Evolutionary conservation across 2,797 vertebrate species (phyloP), one percentile per base, ranked within the genome.

Genomic region (Eleutherodactylus coqui): DNA sequence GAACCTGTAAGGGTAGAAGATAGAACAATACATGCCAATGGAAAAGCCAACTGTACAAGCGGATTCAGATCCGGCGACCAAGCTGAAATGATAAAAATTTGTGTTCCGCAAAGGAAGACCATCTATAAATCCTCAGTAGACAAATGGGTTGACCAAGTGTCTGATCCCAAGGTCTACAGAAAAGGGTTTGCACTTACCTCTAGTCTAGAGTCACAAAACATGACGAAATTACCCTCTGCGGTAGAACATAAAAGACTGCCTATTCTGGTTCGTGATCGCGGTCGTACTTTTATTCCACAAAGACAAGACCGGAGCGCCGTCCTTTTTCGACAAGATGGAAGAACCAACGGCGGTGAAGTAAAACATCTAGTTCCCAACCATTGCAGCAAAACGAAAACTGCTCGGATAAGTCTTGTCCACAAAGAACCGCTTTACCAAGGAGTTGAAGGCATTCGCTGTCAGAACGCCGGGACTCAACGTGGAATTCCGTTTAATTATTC

Each of bases 401-500:
- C 47, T 19, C 27, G 27, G 53, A 9, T 43, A 29, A 36, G 84
- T 41, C 67, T 5, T 5, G 13, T 41, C 4, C 53, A 24, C 47
- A 69, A 36, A 21, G 77, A 84, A 55, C 5, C 70, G 0, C n/a
- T 69, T 41, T 76, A 69, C 19, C 64, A 73, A 36, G 67, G 53
- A 67, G 29, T 67, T 49, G 53, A 75, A 77, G 58, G 53, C n/a
- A 24, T 43, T 32, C 27, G 14, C 21, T 13, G 34, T 60, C 69
- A 76, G 55, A 70, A 87, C 36, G 64, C 77, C 1, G 27, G 1
- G 49, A 19, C 27, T 84, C 43, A 45, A 9, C 19, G 16, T 69
- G 82, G 47, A 76, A 81, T 81, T 81, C 70, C 82, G 70, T 58
- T 87, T 32, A 7, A 51, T 43, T 16, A 84, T 80, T 62, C 82